Conservation (phyloP, 1,140 invertebrate genomes). For the Ceratosolen fusciceps region DNA sequence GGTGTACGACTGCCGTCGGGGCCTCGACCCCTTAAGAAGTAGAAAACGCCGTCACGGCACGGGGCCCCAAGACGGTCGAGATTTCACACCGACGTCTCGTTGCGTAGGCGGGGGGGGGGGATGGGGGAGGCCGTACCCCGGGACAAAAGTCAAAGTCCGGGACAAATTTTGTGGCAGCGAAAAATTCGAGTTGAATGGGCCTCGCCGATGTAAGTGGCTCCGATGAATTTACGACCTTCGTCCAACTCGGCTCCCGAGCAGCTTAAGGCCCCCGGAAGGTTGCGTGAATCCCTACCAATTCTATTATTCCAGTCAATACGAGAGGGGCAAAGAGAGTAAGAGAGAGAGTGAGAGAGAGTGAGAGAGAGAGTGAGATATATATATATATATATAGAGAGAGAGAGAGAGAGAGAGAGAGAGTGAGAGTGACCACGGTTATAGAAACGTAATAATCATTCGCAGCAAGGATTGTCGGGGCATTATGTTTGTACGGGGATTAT, state of each 20-base stretch:
- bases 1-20: no score
- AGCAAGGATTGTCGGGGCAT: not conserved
- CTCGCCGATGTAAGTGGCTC: not conserved
- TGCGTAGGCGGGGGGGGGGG: not conserved
- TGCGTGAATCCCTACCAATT: not conserved
- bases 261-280: not conserved
- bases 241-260: not conserved
- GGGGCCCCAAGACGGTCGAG: not conserved
- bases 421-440: not conserved
- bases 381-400: no score
- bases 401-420: no score
- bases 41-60: not conserved
- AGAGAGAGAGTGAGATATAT: no score
- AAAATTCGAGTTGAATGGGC: slow-evolving; percentile 18
- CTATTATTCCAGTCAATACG: not conserved
- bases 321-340: no score
- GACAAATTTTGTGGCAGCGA: slow-evolving; percentile 21
- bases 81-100: slow-evolving; percentile 15
- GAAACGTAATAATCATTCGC: slow-evolving; percentile 9
- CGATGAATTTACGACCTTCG: slow-evolving; percentile 17
- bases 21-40: not conserved
- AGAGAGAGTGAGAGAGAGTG: not conserved
- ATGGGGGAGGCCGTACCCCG: no score
- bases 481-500: not conserved
- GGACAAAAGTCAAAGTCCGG: not conserved